These are phyloP conservation scores for Nannospalax galili DNA, from an alignment of 2,113 vertebrate genomes.

Conservation along the genomic window DNA sequence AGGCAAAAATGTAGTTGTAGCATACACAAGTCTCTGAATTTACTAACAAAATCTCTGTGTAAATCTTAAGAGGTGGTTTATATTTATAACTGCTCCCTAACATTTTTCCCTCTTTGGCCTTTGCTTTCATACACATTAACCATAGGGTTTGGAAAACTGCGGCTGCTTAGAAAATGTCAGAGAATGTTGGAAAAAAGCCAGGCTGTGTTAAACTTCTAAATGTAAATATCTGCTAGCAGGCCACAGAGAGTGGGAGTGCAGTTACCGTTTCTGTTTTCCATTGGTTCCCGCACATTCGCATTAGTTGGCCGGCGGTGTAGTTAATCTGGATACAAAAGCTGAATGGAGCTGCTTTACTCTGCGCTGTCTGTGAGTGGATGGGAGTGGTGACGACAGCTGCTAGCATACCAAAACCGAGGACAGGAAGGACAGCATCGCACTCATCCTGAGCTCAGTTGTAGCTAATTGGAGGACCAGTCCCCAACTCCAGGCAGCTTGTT, in stretches of 20 bases:
- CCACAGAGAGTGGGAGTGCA: not conserved
- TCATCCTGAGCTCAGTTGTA: slow-evolving; percentile 73
- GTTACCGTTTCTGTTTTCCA: slow-evolving; percentile 56
- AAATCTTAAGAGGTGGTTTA: slow-evolving; percentile 70
- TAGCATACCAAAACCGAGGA: slow-evolving; percentile 72
- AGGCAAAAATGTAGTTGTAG: slow-evolving; percentile 54
- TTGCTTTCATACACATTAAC: slow-evolving; percentile 70
- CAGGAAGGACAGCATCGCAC: slow-evolving; percentile 70
- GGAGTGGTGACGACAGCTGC: slow-evolving; percentile 78
- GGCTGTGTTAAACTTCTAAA: slow-evolving; percentile 70
- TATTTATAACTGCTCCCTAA: slow-evolving; percentile 76
- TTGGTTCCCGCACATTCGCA: slow-evolving; percentile 62
- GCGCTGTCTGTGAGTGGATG: slow-evolving; percentile 71
- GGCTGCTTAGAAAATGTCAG: slow-evolving; percentile 70
- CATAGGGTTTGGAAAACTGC: slow-evolving; percentile 68
- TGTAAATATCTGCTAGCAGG: slow-evolving; percentile 71
- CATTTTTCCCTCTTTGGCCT: slow-evolving; percentile 10
- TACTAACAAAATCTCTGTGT: slow-evolving; percentile 75
- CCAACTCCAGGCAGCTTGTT: slow-evolving; percentile 68
- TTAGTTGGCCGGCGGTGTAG: slow-evolving; percentile 65
- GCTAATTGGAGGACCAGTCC: slow-evolving; percentile 77
- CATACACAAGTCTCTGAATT: slow-evolving; percentile 68
- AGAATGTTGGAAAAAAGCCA: slow-evolving; percentile 71
- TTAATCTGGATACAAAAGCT: slow-evolving; percentile 61
- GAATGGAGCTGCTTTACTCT: slow-evolving; percentile 58